Base-by-base conservation (phyloP, 2,797 vertebrate species). In the Argya squamiceps region DNA sequence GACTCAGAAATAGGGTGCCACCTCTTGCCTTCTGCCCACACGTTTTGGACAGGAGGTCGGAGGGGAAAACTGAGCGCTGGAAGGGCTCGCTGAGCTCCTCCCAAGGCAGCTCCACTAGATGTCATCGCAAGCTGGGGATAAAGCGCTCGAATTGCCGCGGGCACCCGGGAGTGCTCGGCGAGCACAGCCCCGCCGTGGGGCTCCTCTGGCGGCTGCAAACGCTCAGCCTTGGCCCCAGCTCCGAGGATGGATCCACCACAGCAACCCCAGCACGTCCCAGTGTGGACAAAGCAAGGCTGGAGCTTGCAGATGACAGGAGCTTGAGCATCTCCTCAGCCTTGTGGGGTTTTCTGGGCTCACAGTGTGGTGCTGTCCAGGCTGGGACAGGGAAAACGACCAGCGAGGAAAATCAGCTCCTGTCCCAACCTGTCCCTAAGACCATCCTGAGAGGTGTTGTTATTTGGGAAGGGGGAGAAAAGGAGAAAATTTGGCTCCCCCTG, bases 31-130 rank as follows among this genome's bases (percentile, higher is more conserved):
- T 8, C 43, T 43, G 26, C 75, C 56, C 32, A 3, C 8, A 1
- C 0, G 0, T 55, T 67, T 46, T 3, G 36, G 13, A 65, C 47
- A 62, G 60, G 77, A 41, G 60, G 30, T 2, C 12, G 12, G 32
- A 50, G 7, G n/a, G 58, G 47, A 22, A 47, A 50, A 64, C 2
- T 0, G 14, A 56, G 46, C 18, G 3, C 62, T 34, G 88, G 44
- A 8, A 29, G 18, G 2, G 24, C 47, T 49, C 2, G 27, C 65
- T 6, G 56, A 39, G 78, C n/a, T 5, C 44, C 53, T 91, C 87
- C 67, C 30, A 0, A 75, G 79, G 6, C 86, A 49, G 82, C 59
- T 93, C 96, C 96, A 50, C 95, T 95, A 96, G 96, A 39, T 95
- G 96, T 95, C 96, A 89, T 81, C 8, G 79, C 84, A 34, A 77